A percentile compares a stretch with the other conserved stretches of the same genome.
phyloP scores from a whole-genome alignment of 2,888 invertebrate genomes.

The Endotricha flammealis region DNA sequence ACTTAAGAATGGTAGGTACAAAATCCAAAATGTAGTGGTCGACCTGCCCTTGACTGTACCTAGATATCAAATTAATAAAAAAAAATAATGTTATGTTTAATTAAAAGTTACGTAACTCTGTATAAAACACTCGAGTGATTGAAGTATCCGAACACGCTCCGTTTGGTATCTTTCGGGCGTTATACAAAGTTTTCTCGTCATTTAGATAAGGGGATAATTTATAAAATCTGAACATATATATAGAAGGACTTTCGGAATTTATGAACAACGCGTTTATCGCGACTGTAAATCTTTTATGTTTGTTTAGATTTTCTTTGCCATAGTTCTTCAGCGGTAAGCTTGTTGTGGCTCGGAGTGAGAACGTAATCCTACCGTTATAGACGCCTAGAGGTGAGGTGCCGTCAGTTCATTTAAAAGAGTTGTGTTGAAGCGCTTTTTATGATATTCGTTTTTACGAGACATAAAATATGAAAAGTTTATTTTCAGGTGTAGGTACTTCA shows the following conservation, averaged over 20 bases:
- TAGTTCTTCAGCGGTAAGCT: slow-evolving; percentile 5
- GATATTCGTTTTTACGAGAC: too few relatives aligned
- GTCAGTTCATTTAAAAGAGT: background rate
- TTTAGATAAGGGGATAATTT: slow-evolving; percentile 12
- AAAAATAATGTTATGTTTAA: too few relatives aligned
- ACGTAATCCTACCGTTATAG: slow-evolving; percentile 13
- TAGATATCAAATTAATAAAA: too few relatives aligned
- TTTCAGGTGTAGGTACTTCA: too few relatives aligned
- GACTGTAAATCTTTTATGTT: slow-evolving; percentile 20
- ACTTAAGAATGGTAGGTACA: too few relatives aligned
- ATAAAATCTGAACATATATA: slow-evolving; percentile 10
- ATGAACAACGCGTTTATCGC: slow-evolving; percentile 14
- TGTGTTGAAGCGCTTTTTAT: background rate
- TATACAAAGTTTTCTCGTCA: slow-evolving; percentile 9
- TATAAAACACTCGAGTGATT: slow-evolving; percentile 7
- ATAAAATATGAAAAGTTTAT: too few relatives aligned
- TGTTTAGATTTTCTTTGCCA: slow-evolving; percentile 1
- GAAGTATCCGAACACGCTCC: slow-evolving; percentile 8
- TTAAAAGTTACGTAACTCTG: too few relatives aligned
- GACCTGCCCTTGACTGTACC: too few relatives aligned
- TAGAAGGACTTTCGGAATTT: slow-evolving; percentile 10
- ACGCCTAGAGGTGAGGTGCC: background rate
- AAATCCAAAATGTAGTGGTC: too few relatives aligned
- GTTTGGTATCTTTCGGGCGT: slow-evolving; percentile 10
- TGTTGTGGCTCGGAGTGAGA: slow-evolving; percentile 11